phyloP scores from a whole-genome alignment of 2,888 invertebrate genomes.

The Hyles lineata region DNA sequence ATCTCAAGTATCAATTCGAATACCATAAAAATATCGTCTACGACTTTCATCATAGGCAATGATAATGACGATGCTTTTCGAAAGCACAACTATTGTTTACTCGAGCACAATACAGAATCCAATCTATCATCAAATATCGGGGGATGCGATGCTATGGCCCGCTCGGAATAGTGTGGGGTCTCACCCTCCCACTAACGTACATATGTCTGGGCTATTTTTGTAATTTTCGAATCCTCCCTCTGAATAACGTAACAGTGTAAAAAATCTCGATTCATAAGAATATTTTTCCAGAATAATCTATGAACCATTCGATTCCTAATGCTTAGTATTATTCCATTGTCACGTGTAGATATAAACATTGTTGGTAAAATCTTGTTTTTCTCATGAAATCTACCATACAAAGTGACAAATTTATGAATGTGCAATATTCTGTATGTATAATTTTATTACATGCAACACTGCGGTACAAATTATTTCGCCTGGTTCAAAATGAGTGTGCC shows the following conservation, averaged over 20 bases:
- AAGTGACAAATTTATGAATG: conserved; percentile 10
- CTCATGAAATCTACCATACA: background rate
- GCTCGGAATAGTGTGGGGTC: conserved; percentile 16
- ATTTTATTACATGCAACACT: conserved; percentile 1
- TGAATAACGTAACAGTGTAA: background rate
- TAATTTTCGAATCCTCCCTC: conserved; percentile 6
- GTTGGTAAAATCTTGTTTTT: conserved; percentile 4
- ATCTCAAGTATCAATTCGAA: conserved; percentile 9
- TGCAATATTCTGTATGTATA: background rate
- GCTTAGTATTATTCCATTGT: conserved; percentile 1
- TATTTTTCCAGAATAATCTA: background rate
- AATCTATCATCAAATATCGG: conserved; percentile 27
- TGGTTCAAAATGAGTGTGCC: background rate
- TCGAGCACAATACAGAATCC: conserved; percentile 12
- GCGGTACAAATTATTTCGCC: too few relatives aligned
- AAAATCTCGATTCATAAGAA: conserved; percentile 6
- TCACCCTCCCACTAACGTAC: conserved; percentile 18
- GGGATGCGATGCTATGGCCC: conserved; percentile 16
- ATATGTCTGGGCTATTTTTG: conserved; percentile 24
- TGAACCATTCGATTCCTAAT: background rate
- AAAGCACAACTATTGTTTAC: conserved; percentile 7
- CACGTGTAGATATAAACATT: background rate
- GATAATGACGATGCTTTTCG: conserved; percentile 2
- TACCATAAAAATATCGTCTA: background rate
- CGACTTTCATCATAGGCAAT: background rate